Percentiles rank a stretch among this genome's conserved stretches.
These are phyloP conservation scores for Tetropium fuscum DNA, from an alignment of 2,888 invertebrate genomes.

Conservation along the genomic window DNA sequence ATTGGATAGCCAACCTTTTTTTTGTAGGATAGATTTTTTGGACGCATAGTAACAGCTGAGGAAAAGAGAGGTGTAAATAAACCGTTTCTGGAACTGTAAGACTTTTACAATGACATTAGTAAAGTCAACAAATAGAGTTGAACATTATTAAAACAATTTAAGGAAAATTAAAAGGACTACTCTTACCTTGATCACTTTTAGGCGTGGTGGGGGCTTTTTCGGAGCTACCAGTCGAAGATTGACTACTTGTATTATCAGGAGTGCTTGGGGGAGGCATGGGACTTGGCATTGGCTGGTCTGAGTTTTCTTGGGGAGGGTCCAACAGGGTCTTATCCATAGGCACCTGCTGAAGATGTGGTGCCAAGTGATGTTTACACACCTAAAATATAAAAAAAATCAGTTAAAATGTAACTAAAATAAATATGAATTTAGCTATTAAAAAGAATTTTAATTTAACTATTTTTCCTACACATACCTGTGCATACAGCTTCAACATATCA, in stretches of 20 bases:
- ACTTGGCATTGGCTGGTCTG: constrained; percentile 69
- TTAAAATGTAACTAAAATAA: constrained; percentile 1
- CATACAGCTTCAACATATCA: constrained; percentile 88
- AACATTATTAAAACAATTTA: too few relatives aligned
- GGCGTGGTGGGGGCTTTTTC: constrained; percentile 71
- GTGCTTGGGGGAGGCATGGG: constrained; percentile 55
- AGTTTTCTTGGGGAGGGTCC: constrained; percentile 73
- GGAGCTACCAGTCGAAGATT: constrained; percentile 44
- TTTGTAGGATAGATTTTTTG: too few relatives aligned
- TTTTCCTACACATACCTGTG: too few relatives aligned
- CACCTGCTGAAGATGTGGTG: constrained; percentile 80
- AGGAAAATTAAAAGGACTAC: too few relatives aligned
- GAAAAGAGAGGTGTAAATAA: too few relatives aligned
- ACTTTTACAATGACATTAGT: too few relatives aligned
- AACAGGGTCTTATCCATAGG: constrained; percentile 80
- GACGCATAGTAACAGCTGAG: too few relatives aligned
- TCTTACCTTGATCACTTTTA: constrained; percentile 65
- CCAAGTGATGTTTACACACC: constrained; percentile 81
- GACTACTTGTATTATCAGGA: constrained; percentile 48
- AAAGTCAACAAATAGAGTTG: too few relatives aligned
- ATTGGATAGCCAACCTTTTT: too few relatives aligned
- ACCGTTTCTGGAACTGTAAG: too few relatives aligned
- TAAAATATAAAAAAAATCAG: constrained; percentile 47
- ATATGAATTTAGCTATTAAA: too few relatives aligned
- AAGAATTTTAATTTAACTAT: too few relatives aligned